Conservation (phyloP, 2,113 vertebrate genomes). For the Acrocephalus kingi region DNA sequence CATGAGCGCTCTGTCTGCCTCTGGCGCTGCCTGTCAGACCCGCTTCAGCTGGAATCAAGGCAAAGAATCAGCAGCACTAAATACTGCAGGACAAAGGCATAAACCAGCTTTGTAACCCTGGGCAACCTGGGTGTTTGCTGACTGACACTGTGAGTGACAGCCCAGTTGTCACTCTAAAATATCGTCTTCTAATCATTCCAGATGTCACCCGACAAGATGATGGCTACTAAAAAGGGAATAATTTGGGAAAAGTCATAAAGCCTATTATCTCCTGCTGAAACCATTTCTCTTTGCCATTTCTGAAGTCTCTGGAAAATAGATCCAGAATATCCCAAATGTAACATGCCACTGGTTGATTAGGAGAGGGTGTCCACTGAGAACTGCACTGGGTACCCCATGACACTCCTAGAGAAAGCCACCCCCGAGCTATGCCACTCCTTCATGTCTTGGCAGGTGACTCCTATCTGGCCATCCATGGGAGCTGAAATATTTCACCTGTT, state of each 20-base stretch:
- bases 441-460: not conserved
- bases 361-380: not conserved
- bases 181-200: conserved; percentile 48
- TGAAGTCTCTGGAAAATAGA: conserved; percentile 39
- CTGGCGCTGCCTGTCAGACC: conserved; percentile 20
- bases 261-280: conserved; percentile 61
- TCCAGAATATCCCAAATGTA: conserved; percentile 19
- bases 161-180: conserved; percentile 57
- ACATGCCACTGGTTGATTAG: not conserved
- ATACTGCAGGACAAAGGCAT: conserved; percentile 59
- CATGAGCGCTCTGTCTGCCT: conserved; percentile 26
- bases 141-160: conserved; percentile 57
- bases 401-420: not conserved
- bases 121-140: conserved; percentile 65
- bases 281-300: conserved; percentile 40
- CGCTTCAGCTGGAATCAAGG: conserved; percentile 43
- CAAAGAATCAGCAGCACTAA: conserved; percentile 53
- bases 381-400: not conserved
- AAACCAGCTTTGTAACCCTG: conserved; percentile 64
- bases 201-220: conserved; percentile 60
- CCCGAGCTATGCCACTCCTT: not conserved
- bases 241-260: conserved; percentile 60
- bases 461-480: not conserved
- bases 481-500: not conserved
- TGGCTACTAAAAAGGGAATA: conserved; percentile 64